Conservation (phyloP, 2,888 invertebrate species). For the Poecilus cupreus region DNA sequence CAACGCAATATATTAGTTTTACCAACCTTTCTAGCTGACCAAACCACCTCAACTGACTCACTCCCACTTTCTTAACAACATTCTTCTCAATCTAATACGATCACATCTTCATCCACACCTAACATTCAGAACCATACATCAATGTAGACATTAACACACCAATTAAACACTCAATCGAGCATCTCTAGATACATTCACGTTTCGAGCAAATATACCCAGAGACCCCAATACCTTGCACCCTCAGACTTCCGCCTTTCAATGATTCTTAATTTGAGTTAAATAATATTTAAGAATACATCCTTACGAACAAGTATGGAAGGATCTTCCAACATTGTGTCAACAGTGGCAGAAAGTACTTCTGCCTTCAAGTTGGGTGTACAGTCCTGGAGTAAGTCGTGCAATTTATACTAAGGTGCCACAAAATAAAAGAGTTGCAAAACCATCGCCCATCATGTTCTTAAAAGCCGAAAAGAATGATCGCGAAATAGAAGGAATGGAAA, state of each 20-base stretch:
- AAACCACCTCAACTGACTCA: too few species aligned
- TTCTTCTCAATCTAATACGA: too few species aligned
- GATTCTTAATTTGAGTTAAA: not conserved
- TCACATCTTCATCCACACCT: too few species aligned
- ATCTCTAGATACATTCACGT: too few species aligned
- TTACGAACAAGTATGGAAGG: conserved; percentile 82
- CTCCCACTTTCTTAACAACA: too few species aligned
- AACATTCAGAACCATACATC: too few species aligned
- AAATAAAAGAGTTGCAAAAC: conserved; percentile 76
- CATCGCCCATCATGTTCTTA: conserved; percentile 89
- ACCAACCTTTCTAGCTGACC: too few species aligned
- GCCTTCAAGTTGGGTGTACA: conserved; percentile 82
- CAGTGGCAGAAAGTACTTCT: conserved; percentile 81
- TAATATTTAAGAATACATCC: conserved; percentile 73
- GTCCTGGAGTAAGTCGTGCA: conserved; percentile 83
- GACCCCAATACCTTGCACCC: too few species aligned
- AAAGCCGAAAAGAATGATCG: conserved; percentile 91
- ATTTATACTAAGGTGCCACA: conserved; percentile 78
- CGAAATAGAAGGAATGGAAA: conserved; percentile 88
- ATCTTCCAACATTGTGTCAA: conserved; percentile 80
- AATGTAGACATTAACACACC: too few species aligned
- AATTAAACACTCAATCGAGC: too few species aligned
- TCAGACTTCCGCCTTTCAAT: not conserved
- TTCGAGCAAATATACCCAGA: too few species aligned
- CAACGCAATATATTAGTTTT: too few species aligned